phyloP scores from a whole-genome alignment of 1,140 invertebrate genomes.

The Cotesia vestalis region DNA sequence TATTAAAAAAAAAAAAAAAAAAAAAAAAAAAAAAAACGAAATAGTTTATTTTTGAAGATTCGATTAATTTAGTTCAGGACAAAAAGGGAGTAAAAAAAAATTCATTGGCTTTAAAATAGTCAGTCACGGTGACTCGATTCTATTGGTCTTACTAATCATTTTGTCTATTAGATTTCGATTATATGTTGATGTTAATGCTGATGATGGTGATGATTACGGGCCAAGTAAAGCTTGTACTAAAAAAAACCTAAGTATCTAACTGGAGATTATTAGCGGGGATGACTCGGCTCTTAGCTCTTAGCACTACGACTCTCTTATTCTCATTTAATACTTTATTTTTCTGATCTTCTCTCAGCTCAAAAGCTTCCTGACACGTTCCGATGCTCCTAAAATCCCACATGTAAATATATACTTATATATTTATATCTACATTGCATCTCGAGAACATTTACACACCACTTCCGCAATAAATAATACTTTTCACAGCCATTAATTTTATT shows the following conservation, averaged over 20 bases:
- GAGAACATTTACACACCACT: not conserved
- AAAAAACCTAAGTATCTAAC: constrained; percentile 20
- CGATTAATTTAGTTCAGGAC: constrained; percentile 42
- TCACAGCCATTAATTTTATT: too few species aligned
- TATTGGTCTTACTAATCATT: constrained; percentile 6
- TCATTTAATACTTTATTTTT: constrained; percentile 8
- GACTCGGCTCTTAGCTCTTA: constrained; percentile 46
- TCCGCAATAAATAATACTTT: too few species aligned
- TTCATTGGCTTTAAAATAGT: constrained; percentile 22
- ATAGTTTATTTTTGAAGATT: constrained; percentile 28
- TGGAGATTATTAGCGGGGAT: constrained; percentile 56
- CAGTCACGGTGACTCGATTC: constrained; percentile 38
- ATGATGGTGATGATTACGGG: not conserved
- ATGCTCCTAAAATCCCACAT: too few species aligned
- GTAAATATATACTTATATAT: not conserved
- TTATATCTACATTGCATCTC: constrained; percentile 6
- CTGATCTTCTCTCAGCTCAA: not conserved
- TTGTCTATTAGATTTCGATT: too few species aligned
- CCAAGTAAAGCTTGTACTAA: too few species aligned
- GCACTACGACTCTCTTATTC: constrained; percentile 23
- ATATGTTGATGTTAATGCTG: not conserved
- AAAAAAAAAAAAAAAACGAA: too few species aligned
- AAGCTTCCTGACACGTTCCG: not conserved
- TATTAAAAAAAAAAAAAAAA: too few species aligned
- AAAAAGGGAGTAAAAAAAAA: constrained; percentile 5